phyloP scores from a whole-genome alignment of 2,113 vertebrate genomes.

The Myocastor coypus region DNA sequence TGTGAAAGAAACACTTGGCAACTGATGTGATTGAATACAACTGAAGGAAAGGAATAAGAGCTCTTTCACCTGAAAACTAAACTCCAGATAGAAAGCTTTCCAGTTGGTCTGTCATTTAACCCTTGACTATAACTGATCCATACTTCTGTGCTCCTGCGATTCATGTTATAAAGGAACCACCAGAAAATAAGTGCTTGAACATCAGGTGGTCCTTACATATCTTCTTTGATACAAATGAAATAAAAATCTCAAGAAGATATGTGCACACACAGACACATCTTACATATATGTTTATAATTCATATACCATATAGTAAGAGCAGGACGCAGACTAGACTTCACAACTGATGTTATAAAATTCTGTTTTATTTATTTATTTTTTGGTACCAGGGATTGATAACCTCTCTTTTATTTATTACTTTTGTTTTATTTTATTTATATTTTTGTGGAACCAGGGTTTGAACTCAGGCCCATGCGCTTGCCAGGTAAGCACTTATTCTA shows the following conservation, averaged over 20 bases:
- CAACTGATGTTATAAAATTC: neutral
- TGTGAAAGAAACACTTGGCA: neutral
- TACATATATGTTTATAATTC: neutral
- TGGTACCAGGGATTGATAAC: too few relatives aligned
- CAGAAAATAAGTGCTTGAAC: neutral
- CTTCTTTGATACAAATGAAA: neutral
- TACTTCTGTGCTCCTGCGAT: neutral
- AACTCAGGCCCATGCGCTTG: too few relatives aligned
- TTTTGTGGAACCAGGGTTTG: too few relatives aligned
- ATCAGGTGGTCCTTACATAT: neutral
- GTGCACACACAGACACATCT: neutral
- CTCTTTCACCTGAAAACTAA: neutral
- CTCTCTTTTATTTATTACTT: too few relatives aligned
- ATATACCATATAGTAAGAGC: neutral
- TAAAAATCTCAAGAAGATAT: neutral
- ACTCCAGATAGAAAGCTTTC: neutral
- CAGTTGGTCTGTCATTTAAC: neutral
- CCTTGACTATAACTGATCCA: fast-evolving
- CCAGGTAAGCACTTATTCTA: too few relatives aligned
- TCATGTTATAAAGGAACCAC: neutral
- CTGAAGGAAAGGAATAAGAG: neutral
- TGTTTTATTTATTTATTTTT: slow-evolving; percentile 16
- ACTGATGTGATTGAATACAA: neutral
- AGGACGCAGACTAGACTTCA: neutral
- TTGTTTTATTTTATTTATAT: too few relatives aligned